These are phyloP conservation scores for Melanerpes formicivorus DNA, from an alignment of 2,113 vertebrate species.

Conservation along the genomic window DNA sequence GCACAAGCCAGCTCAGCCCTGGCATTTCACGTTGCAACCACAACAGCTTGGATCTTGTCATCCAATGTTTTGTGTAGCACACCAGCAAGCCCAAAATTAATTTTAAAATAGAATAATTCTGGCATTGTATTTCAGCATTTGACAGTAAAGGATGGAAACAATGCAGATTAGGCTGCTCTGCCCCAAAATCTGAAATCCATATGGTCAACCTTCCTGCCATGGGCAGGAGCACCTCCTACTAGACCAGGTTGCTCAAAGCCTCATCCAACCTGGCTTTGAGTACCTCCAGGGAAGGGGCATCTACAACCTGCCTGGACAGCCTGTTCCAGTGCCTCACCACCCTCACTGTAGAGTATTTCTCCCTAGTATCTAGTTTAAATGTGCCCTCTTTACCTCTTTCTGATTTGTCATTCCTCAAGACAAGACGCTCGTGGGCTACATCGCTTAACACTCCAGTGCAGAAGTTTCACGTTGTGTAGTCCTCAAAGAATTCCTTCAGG, in stretches of 20 bases:
- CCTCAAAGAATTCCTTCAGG: not conserved
- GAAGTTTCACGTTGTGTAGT: not conserved
- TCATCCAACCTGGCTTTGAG: too few relatives aligned
- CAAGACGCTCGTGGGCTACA: not conserved
- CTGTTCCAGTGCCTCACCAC: too few relatives aligned
- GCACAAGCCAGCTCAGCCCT: not conserved
- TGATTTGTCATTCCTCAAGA: not conserved
- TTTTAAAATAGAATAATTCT: not conserved
- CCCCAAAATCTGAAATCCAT: not conserved
- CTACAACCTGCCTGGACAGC: too few relatives aligned
- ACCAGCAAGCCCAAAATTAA: not conserved
- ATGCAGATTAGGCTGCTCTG: not conserved
- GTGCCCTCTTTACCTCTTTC: not conserved
- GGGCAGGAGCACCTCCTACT: too few relatives aligned
- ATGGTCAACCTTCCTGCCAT: not conserved
- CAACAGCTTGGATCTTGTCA: not conserved
- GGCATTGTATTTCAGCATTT: not conserved
- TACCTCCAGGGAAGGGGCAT: too few relatives aligned
- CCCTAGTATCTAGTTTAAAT: too few relatives aligned
- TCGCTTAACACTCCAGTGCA: not conserved
- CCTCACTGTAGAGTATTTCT: too few relatives aligned
- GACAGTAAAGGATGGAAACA: not conserved
- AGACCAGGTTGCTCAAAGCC: too few relatives aligned
- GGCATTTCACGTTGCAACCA: not conserved
- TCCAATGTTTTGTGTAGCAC: not conserved